Percentiles rank a stretch among this genome's conserved stretches.
Evolutionary conservation across 1,140 invertebrate species (phyloP).

Genomic region (Drosophila sp.): DNA sequence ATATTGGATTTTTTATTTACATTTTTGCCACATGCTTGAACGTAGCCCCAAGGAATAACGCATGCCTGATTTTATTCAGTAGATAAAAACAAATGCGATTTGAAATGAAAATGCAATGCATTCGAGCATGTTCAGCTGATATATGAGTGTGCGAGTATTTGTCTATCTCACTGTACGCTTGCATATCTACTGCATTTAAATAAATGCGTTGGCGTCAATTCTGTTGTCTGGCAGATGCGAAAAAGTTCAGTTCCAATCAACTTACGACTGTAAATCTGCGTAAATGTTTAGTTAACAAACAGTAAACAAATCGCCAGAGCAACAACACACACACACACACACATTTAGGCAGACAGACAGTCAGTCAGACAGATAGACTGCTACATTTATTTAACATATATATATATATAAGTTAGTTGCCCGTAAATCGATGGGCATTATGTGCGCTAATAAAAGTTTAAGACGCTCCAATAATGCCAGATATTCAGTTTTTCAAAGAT

Average conservation of each 20-base stretch:
- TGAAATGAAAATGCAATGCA: slow-evolving; percentile 16
- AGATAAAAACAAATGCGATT: slow-evolving; percentile 48
- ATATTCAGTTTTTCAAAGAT: slow-evolving; percentile 52
- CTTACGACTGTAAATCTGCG: slow-evolving; percentile 74
- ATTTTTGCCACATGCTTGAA: slow-evolving; percentile 60
- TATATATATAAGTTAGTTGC: slow-evolving; percentile 59
- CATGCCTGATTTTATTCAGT: slow-evolving; percentile 7
- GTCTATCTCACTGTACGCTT: slow-evolving; percentile 5
- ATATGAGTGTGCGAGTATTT: too few relatives aligned
- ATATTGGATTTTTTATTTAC: slow-evolving; percentile 66
- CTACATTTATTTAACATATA: slow-evolving; percentile 33
- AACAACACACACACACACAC: slow-evolving; percentile 27
- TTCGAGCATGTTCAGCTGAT: slow-evolving; percentile 17
- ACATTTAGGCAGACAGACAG: background rate
- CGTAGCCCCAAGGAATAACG: slow-evolving; percentile 30
- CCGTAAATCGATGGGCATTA: slow-evolving; percentile 75
- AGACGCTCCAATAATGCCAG: slow-evolving; percentile 45
- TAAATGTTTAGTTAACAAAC: slow-evolving; percentile 64
- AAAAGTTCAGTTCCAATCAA: slow-evolving; percentile 59
- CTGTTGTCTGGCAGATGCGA: slow-evolving; percentile 45
- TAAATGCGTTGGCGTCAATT: slow-evolving; percentile 51
- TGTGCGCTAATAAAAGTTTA: slow-evolving; percentile 77
- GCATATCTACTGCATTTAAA: slow-evolving; percentile 21
- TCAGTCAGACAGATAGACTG: slow-evolving; percentile 33
- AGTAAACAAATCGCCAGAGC: slow-evolving; percentile 69